Conservation (phyloP, 1,140 invertebrate species). For the Neodiprion lecontei region DNA sequence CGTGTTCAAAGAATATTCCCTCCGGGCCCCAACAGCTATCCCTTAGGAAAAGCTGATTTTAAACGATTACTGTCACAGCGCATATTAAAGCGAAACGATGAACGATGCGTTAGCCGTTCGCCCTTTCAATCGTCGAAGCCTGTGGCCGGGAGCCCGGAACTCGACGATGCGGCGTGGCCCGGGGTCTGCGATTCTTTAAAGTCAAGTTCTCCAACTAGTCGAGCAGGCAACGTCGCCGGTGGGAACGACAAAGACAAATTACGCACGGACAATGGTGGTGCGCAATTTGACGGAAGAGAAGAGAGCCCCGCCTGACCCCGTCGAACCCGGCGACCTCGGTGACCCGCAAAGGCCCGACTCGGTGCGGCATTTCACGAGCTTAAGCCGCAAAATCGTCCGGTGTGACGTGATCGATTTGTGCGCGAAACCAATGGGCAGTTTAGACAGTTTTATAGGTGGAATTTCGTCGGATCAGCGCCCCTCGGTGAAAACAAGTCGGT, state of each 20-base stretch:
- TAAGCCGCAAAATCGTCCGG: neutral
- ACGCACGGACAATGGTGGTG: conserved; percentile 1
- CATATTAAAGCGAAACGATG: no score
- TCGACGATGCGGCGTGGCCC: no score
- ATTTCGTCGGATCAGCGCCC: conserved; percentile 3
- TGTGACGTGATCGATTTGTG: conserved; percentile 3
- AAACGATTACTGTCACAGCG: no score
- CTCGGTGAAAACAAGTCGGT: neutral
- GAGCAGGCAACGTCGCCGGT: neutral
- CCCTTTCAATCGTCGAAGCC: no score
- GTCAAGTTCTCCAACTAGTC: no score
- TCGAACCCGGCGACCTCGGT: neutral
- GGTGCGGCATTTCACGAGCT: neutral
- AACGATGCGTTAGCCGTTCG: no score
- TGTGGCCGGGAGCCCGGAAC: no score
- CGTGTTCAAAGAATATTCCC: no score
- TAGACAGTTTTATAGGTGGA: conserved; percentile 14
- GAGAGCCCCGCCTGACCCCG: neutral
- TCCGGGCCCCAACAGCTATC: no score
- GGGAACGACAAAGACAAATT: neutral
- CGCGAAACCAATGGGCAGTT: neutral
- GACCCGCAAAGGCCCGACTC: neutral
- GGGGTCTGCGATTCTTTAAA: no score
- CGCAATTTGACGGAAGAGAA: conserved; percentile 5
- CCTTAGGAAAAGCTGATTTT: no score